Conservation (phyloP, 2,113 vertebrate species). For the Cettia cetti region DNA sequence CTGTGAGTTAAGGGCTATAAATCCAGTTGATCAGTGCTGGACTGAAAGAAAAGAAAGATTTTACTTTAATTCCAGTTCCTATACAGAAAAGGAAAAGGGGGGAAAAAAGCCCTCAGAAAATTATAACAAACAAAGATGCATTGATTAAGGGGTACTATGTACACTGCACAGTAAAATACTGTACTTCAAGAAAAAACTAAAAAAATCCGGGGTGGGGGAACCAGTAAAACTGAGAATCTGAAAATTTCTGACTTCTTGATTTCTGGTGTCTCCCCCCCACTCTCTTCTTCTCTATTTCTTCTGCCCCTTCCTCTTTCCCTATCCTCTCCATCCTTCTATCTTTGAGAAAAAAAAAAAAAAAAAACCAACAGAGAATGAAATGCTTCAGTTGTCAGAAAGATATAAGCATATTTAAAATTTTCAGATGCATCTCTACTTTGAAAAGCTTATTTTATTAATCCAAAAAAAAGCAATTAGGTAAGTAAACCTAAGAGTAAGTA, state of each 20-base stretch:
- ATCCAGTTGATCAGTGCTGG: not conserved
- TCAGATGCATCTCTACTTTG: not conserved
- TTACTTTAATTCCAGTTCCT: not conserved
- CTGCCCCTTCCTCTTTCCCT: not conserved
- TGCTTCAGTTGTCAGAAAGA: not conserved
- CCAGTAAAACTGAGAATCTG: not conserved
- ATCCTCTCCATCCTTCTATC: not conserved
- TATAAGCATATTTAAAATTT: not conserved
- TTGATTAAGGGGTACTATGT: not conserved
- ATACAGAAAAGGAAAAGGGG: not conserved
- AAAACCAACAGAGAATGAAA: not conserved
- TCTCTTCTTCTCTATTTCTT: not conserved
- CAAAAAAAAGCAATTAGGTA: not conserved
- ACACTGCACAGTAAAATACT: not conserved
- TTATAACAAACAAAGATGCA: not conserved
- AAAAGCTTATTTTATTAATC: not conserved
- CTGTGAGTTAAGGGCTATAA: not conserved
- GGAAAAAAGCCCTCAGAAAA: not conserved
- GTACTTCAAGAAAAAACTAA: not conserved
- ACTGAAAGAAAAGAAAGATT: not conserved
- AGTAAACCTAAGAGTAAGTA: not conserved
- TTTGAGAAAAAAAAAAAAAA: not conserved
- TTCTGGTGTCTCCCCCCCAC: not conserved
- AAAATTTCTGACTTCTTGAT: not conserved
- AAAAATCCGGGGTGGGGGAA: not conserved